Evolutionary conservation across 1,140 invertebrate genomes (phyloP).

Genomic region (Aphaenogaster ashmeadi): DNA sequence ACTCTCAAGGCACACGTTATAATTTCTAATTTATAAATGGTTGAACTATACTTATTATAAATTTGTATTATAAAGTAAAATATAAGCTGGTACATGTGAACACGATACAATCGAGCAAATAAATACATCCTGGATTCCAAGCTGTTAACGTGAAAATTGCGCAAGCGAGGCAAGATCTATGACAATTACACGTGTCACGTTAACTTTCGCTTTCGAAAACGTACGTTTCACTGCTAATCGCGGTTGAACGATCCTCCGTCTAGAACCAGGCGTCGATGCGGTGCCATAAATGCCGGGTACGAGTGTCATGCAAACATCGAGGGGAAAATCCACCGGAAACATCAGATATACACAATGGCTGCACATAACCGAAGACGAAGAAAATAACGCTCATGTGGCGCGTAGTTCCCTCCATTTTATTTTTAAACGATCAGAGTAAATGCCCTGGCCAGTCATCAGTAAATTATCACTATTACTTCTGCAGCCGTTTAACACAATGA

Average conservation of each 20-base stretch:
- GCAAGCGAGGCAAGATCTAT: neutral
- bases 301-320: slow-evolving; percentile 46
- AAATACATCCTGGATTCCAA: neutral
- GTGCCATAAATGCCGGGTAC: slow-evolving; percentile 27
- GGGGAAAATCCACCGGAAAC: slow-evolving; percentile 59
- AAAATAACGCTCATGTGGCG: neutral
- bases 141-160: slow-evolving; percentile 22
- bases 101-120: neutral
- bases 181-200: slow-evolving; percentile 41
- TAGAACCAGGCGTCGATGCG: neutral
- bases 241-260: slow-evolving; percentile 3
- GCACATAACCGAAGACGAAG: slow-evolving; percentile 31
- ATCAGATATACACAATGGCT: slow-evolving; percentile 35
- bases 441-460: neutral
- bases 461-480: slow-evolving; percentile 3
- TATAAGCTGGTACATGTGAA: neutral
- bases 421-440: slow-evolving; percentile 28
- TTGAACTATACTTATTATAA: neutral
- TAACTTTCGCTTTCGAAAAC: slow-evolving; percentile 42
- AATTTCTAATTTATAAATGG: neutral
- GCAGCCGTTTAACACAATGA: neutral
- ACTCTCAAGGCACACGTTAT: neutral
- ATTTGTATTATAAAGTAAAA: neutral
- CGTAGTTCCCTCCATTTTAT: slow-evolving; percentile 18
- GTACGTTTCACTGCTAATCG: slow-evolving; percentile 17